Evolutionary conservation across 2,113 vertebrate genomes (phyloP), one percentile per base, ranked within the genome.

Genomic region (Brachyhypopomus gauderio): DNA sequence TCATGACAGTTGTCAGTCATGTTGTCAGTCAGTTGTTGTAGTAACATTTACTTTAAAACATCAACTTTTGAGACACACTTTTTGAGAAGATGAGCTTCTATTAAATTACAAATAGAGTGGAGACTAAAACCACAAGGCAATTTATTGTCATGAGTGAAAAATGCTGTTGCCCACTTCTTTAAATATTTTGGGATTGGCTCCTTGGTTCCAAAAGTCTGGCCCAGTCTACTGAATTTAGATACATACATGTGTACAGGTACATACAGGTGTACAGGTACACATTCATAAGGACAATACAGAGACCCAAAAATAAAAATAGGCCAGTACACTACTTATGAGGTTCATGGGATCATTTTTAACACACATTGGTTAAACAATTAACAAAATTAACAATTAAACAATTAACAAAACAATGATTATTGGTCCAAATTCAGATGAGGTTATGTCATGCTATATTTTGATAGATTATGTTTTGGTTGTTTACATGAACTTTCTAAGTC

Each of bases 391-490:
- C n/a, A 79, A 58, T 87, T 38, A 48, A 17, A 27, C 17, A 52
- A 67, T 16, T 5, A 78, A 59, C 34, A n/a, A n/a, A n/a, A n/a
- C n/a, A n/a, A 78, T 85, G 78, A 70, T 48, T 79, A 83, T 89
- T 88, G 85, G 86, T 89, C 84, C 73, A 63, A 79, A 75, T 79
- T 85, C n/a, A 34, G 80, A 78, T 58, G 63, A 81, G 75, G 78
- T 72, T 23, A 79, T 74, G 75, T 34, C 9, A 52, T 52, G 45
- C 45, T 52, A 52, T 52, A 52, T 14, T 52, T 52, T 69, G 25
- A 38, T 59, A 74, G 6, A 22, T 48, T 75, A 62, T 41, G 45
- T 63, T 34, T 56, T 84, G 55, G 66, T 34, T 79, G 45, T 63
- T 63, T 84, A 25, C 74, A 83, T 78, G 70, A 20, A 7, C 19